A percentile compares a stretch with the other conserved stretches of the same genome.
Evolutionary conservation across 2,888 invertebrate species (phyloP).

Genomic region (Rhingia campestris): DNA sequence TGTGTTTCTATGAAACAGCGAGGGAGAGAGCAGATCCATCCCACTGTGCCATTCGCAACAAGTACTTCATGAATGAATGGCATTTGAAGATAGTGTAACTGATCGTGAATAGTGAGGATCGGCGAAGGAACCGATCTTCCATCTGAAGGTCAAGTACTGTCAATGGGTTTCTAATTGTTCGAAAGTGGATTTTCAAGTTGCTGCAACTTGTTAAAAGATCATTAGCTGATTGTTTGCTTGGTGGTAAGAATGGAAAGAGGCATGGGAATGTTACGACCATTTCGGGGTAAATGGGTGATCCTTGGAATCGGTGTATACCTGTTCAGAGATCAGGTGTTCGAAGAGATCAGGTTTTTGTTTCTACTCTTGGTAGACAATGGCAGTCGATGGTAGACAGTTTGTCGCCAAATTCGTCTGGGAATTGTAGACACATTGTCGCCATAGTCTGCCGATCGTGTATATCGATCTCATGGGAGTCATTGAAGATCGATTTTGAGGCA

Average conservation of each 20-base stretch:
- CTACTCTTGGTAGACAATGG: constrained; percentile 45
- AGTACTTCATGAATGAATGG: constrained; percentile 73
- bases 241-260: constrained; percentile 75
- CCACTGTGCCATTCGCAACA: constrained; percentile 49
- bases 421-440: constrained; percentile 1
- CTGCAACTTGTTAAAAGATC: constrained; percentile 81
- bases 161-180: constrained; percentile 75
- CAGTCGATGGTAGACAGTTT: constrained; percentile 76
- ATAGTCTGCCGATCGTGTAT: background rate
- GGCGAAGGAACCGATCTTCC: background rate
- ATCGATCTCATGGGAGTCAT: constrained; percentile 38
- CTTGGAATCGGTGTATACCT: constrained; percentile 24
- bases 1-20: background rate
- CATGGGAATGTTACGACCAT: constrained; percentile 59
- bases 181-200: constrained; percentile 76
- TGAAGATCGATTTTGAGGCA: constrained; percentile 46
- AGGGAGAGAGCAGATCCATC: background rate
- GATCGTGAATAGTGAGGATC: constrained; percentile 28
- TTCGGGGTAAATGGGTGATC: constrained; percentile 36
- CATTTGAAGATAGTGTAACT: constrained; percentile 58
- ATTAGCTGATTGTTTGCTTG: constrained; percentile 78
- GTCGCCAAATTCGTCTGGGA: constrained; percentile 76
- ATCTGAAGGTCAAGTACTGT: constrained; percentile 74
- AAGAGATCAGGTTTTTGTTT: constrained; percentile 76
- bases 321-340: constrained; percentile 59